Conservation (phyloP, 1,140 invertebrate genomes). For the Drosophila nasuta region DNA sequence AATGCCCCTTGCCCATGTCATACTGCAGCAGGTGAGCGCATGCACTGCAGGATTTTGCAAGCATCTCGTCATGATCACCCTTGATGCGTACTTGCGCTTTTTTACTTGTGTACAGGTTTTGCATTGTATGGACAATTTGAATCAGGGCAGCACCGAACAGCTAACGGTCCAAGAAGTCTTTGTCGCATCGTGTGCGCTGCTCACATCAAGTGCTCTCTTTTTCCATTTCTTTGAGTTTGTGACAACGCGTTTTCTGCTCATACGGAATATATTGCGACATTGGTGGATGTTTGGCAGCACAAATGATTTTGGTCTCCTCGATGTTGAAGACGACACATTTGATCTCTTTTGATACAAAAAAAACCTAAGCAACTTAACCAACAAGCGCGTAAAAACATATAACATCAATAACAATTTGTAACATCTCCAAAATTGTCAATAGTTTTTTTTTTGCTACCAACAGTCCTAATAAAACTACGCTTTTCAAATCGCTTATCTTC, state of each 20-base stretch:
- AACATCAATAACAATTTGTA: background rate
- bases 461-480: no score
- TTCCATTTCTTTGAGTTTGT: slow-evolving; percentile 82
- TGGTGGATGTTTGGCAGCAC: slow-evolving; percentile 83
- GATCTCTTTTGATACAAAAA: slow-evolving; percentile 63
- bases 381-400: background rate
- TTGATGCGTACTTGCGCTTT: slow-evolving; percentile 46
- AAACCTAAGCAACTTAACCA: background rate
- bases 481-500: no score
- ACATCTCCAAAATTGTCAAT: slow-evolving; percentile 6
- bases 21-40: slow-evolving; percentile 72
- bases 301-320: slow-evolving; percentile 67
- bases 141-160: slow-evolving; percentile 70
- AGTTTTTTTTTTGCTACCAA: background rate
- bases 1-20: slow-evolving; percentile 72
- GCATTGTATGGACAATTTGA: slow-evolving; percentile 79
- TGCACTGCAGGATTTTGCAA: slow-evolving; percentile 2
- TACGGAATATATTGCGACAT: slow-evolving; percentile 75
- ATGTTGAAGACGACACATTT: slow-evolving; percentile 71
- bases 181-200: slow-evolving; percentile 70
- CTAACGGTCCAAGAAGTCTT: slow-evolving; percentile 72
- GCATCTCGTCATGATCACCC: background rate
- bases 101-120: slow-evolving; percentile 63
- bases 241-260: slow-evolving; percentile 72
- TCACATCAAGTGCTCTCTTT: slow-evolving; percentile 78